Evolutionary conservation across 92 coral and sea anemone species (phyloP).

Genomic region (Montipora capitata): DNA sequence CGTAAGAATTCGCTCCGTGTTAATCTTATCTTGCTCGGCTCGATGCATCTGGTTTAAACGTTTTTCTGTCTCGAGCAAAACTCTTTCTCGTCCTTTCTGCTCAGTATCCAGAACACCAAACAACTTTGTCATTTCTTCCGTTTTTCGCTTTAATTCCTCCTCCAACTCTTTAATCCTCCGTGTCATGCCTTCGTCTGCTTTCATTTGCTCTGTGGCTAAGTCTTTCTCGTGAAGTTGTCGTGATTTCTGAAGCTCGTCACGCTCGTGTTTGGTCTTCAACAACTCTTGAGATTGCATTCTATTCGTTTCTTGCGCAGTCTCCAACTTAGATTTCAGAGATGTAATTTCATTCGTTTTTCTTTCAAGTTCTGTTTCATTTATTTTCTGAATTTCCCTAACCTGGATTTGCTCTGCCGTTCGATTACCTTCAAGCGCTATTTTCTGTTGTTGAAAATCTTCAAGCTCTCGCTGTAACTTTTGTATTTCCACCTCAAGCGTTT

Average conservation of each 20-base stretch:
- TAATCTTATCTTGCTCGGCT: conserved; percentile 79
- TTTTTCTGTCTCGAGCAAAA: conserved; percentile 88
- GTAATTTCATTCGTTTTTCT: conserved; percentile 53
- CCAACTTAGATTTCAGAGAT: conserved; percentile 55
- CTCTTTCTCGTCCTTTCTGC: conserved; percentile 89
- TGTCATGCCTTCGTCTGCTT: conserved; percentile 71
- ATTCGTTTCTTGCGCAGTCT: conserved; percentile 30
- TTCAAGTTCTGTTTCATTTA: conserved; percentile 40
- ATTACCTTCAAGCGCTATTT: conserved; percentile 69
- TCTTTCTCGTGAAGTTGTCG: conserved; percentile 60
- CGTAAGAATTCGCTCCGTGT: conserved; percentile 55
- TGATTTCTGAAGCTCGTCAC: conserved; percentile 47
- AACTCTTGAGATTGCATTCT: conserved; percentile 56
- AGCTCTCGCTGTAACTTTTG: conserved; percentile 38
- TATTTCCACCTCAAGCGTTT: conserved; percentile 36
- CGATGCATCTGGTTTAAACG: conserved; percentile 82
- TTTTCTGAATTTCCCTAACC: conserved; percentile 40
- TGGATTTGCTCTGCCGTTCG: conserved; percentile 72
- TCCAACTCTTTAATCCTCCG: conserved; percentile 69
- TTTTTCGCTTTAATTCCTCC: conserved; percentile 61
- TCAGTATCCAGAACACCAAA: conserved; percentile 85
- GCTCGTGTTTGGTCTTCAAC: conserved; percentile 15
- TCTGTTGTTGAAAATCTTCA: conserved; percentile 58
- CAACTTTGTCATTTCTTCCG: conserved; percentile 69
- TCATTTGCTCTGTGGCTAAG: conserved; percentile 60